Conservation (phyloP, 2,113 vertebrate species). For the Rhabdornis inornatus region DNA sequence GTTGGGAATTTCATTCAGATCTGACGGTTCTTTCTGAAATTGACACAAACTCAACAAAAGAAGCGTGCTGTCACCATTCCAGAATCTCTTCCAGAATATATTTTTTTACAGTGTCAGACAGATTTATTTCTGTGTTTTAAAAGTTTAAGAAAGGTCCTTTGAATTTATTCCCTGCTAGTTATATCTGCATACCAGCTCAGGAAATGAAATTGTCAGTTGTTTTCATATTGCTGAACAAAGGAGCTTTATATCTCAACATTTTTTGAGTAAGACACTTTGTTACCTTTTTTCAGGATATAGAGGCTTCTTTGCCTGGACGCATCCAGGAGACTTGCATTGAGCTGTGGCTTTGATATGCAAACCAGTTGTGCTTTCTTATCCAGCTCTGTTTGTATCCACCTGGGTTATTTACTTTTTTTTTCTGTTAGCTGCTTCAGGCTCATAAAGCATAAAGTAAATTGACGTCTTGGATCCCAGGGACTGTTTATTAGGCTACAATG, state of each 20-base stretch:
- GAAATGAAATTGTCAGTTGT: background rate
- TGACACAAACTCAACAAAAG: background rate
- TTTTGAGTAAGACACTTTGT: background rate
- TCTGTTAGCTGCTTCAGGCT: background rate
- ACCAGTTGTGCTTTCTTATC: background rate
- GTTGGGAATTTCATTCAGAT: background rate
- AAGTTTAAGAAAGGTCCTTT: background rate
- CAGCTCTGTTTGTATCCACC: fast-evolving
- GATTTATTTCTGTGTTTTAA: background rate
- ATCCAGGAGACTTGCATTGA: background rate
- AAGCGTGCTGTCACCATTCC: background rate
- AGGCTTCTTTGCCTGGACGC: background rate
- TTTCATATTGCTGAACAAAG: background rate
- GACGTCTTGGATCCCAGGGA: background rate
- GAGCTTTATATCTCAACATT: background rate
- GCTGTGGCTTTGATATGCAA: background rate
- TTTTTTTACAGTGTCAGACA: background rate
- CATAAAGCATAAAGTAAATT: background rate
- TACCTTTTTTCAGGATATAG: background rate
- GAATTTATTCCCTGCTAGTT: background rate
- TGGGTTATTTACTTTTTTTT: background rate
- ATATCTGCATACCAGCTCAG: background rate
- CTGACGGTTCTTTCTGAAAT: background rate
- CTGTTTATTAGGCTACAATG: background rate
- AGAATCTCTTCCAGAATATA: background rate